Base-by-base conservation (phyloP, 2,888 invertebrate genomes). In the Bimastos eiseni region DNA sequence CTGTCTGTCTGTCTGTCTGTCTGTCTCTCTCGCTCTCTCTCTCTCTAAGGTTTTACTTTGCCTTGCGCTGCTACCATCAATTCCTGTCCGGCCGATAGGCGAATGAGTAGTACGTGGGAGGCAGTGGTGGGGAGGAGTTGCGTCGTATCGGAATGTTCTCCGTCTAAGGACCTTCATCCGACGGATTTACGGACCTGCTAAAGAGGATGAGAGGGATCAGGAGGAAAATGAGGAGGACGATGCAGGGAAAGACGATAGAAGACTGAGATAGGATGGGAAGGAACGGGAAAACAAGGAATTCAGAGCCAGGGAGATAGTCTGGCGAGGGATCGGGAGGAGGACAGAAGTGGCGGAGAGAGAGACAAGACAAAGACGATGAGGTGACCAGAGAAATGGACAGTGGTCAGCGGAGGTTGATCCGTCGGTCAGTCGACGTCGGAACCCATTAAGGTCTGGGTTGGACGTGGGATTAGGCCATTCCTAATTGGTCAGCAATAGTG, bases 401-500 rank as follows among this genome's bases (percentile, higher is more conserved):
- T 30, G n/a, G 30, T 70, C 70, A 70, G 70, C n/a, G 70, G 30
- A 30, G 30, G 17, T 17, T 70, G 70, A 70, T 70, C 30, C 30
- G 70, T n/a, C 70, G 11, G 30, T 70, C 70, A n/a, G 30, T 70
- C 70, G 30, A 4, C 30, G 70, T n/a, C 13, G 30, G 30, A 11
- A 70, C n/a, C 70, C 70, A n/a, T 70, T 70, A 4, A n/a, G 30
- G 70, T n/a, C 70, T 6, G 30, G 70, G 70, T 30, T 70, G 8
- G 70, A 70, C 70, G 30, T n/a, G 30, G 70, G 70, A 70, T 70
- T 70, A 70, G 70, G 4, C 8, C 70, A n/a, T n/a, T 21, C 36
- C 37, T 86, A 86, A 86, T 86, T 86, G 86, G n/a, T 21, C 34
- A 37, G 86, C 11, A 86, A 86, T 86, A 37, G 86, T 86, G 34